These are phyloP conservation scores for Nemopilema nomurai DNA, from an alignment of 30 jellyfish, hydroid and myxozoan genomes.

Conservation along the genomic window DNA sequence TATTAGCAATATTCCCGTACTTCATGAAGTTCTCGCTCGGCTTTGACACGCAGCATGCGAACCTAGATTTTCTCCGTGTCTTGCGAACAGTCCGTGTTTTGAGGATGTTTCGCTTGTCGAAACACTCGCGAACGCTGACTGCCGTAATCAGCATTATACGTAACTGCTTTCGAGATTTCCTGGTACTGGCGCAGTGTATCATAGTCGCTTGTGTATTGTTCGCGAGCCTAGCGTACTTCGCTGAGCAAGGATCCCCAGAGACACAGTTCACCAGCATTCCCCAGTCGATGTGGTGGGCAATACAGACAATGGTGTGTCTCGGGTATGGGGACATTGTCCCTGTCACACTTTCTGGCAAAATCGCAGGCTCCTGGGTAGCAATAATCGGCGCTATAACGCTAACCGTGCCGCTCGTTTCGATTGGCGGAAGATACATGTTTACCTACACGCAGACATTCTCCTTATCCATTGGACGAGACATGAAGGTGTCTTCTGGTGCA, in stretches of 20 bases:
- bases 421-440: constrained; percentile 70
- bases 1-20: constrained; percentile 56
- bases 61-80: constrained; percentile 38
- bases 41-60: constrained; percentile 1
- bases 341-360: constrained; percentile 55
- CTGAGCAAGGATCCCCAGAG: constrained; percentile 41
- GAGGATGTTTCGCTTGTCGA: constrained; percentile 65
- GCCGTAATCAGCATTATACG: constrained; percentile 36
- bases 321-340: constrained; percentile 93
- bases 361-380: constrained; percentile 65
- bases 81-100: constrained; percentile 58
- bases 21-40: constrained; percentile 20
- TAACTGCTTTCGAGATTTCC: constrained; percentile 45
- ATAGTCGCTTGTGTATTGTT: constrained; percentile 51
- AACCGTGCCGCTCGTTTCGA: constrained; percentile 66
- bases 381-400: constrained; percentile 68
- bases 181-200: constrained; percentile 42
- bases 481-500: constrained; percentile 3
- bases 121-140: constrained; percentile 33
- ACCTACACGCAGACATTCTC: constrained; percentile 50
- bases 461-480: constrained; percentile 48
- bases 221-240: constrained; percentile 67
- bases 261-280: constrained; percentile 79
- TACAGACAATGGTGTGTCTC: constrained; percentile 75
- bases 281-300: constrained; percentile 95